Conservation (phyloP, 2,888 invertebrate genomes). For the Cryptus armator region DNA sequence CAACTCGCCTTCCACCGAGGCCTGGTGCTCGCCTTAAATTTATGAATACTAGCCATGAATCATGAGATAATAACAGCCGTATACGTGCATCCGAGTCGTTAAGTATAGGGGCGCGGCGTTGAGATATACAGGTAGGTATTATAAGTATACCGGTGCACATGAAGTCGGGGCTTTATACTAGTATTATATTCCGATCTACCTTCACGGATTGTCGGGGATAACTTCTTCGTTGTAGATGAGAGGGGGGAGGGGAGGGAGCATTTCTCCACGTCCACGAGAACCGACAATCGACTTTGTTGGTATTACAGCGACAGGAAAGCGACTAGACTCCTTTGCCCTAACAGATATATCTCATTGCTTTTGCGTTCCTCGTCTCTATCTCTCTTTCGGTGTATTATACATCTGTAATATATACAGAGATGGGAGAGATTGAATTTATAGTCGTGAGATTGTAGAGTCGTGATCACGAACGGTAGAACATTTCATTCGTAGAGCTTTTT, state of each 20-base stretch:
- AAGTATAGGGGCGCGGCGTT: conserved; percentile 67
- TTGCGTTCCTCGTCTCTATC: neutral
- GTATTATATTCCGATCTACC: conserved; percentile 69
- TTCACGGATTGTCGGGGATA: conserved; percentile 47
- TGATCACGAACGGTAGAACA: neutral
- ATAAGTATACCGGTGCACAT: conserved; percentile 36
- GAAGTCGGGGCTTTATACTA: conserved; percentile 56
- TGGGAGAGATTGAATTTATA: conserved; percentile 24
- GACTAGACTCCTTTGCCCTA: conserved; percentile 19
- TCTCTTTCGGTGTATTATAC: conserved; percentile 8
- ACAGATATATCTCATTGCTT: conserved; percentile 41
- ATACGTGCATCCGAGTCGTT: conserved; percentile 67
- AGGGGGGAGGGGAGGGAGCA: too few relatives aligned
- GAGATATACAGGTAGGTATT: conserved; percentile 48
- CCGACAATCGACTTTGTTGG: conserved; percentile 60
- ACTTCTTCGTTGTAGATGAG: conserved; percentile 34
- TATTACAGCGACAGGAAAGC: conserved; percentile 47
- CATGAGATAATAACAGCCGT: conserved; percentile 81
- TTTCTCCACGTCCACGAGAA: conserved; percentile 22
- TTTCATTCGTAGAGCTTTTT: conserved; percentile 4
- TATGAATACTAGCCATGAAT: conserved; percentile 83
- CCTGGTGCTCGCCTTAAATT: conserved; percentile 74
- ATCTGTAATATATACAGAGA: conserved; percentile 5
- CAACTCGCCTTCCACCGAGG: conserved; percentile 48
- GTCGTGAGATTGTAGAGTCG: conserved; percentile 11